Base-by-base conservation (phyloP, 2,888 invertebrate species). In the Melinaea marsaeus region DNA sequence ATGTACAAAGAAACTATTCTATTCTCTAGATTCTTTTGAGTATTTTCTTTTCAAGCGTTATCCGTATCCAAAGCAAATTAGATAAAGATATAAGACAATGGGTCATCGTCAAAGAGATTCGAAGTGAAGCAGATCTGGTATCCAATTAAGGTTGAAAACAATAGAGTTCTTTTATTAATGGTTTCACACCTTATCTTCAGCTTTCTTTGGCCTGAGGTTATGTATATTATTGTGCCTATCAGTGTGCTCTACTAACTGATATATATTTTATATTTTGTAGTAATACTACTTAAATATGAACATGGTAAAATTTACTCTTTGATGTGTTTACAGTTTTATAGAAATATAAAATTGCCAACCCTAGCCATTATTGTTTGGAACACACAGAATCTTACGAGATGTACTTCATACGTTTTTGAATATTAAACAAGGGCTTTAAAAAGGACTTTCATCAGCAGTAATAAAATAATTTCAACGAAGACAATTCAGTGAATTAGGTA, bases 121-220 rank as follows among this genome's bases (percentile, higher is more conserved):
- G 9, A 51, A 51, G 51, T 51, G 32, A 51, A 11, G 32, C 51
- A 51, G 51, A 9, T 3, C 51, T 51, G 51, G 51, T n/a, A 51
- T 51, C 51, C 51, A 51, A 51, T 51, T 51, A 51, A 32, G 22
- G 32, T 9, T 32, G 7, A 51, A 32, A 51, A 51, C 51, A 51
- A 51, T 32, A 32, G 7, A 22, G 32, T 51, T 22, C 51, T 51
- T 51, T 51, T 51, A 51, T 51, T 32, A 51, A 51, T 51, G 51
- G 32, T 51, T 51, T 51, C 51, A 51, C 51, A 51, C 51, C 51
- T 51, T 51, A 51, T 51, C 51, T 51, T 32, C 22, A 51, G 9
- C 32, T 32, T 32, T 51, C 51, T 32, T 32, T 9, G 51, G 51
- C 32, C 9, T 6, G 51, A 32, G 1, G 51, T 51, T 51, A 51